Base-by-base conservation (phyloP, 2,888 invertebrate genomes). In the Scaptomyza parva region DNA sequence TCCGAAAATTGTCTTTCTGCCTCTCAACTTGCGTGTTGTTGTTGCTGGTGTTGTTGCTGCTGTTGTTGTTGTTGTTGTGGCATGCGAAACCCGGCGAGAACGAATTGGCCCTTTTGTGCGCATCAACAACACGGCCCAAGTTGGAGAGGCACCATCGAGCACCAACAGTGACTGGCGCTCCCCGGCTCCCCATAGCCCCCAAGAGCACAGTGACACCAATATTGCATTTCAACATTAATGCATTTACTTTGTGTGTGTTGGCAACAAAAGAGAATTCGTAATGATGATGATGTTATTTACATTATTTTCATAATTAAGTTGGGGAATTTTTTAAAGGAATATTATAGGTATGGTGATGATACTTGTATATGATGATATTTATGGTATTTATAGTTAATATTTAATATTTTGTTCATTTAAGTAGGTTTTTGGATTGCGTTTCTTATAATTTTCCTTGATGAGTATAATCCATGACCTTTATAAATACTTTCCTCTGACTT, bases 1-100 rank as follows among this genome's bases (percentile, higher is more conserved):
- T 90, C 90, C 89, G 89, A 91, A 91, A 90, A 91, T 90, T 91
- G 90, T 91, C 90, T 90, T 90, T 90, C 88, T 86, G 88, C 87
- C 83, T 59, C 83, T 59, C 52, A 47, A 45, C 37, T n/a, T n/a
- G 18, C 9, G 30, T 47, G 47, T 20, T 41, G 41, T 20, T 33
- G 33, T 9, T 57, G 52, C 5, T 57, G 24, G 1, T 70, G 44
- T n/a, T n/a, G n/a, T n/a, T n/a, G n/a, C n/a, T n/a, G n/a, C n/a
- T 47, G 47, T 20, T 41, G 41, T 20, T 33, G 33, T 9, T 57
- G 52, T 8, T 57, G 24, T 1, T 70, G 54, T 66, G 71, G 68
- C 70, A 78, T 76, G 65, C 67, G 86, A 85, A 78, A 70, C 78
- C 90, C 89, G 70, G 74, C 74, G 89, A 81, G 88, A 79, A 86